Evolutionary conservation across 1,140 invertebrate species (phyloP), one percentile per base, ranked within the genome.

Genomic region (Trichonephila clavipes): DNA sequence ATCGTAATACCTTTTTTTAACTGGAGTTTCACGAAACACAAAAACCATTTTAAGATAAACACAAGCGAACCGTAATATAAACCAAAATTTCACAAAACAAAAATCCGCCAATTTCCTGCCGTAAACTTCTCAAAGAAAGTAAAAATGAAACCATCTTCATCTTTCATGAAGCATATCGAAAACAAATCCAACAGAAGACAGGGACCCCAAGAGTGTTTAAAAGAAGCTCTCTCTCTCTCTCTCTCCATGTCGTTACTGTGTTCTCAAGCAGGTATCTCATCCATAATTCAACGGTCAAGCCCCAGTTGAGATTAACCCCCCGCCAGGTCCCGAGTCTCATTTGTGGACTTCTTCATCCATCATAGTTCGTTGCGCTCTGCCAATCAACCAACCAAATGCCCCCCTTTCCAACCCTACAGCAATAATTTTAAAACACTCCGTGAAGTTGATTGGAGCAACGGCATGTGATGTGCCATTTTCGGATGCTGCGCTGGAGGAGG

Each of bases 201-300:
- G 72, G 72, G 72, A 10, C 72, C 72, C 72, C 72, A 77, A 77
- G 72, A 24, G 72, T 77, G 72, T 18, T 28, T 77, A 77, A 77
- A 28, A 77, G 34, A 16, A 24, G 24, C 51, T 12, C n/a, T n/a
- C n/a, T n/a, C n/a, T n/a, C n/a, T n/a, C n/a, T n/a, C n/a, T n/a
- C n/a, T n/a, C n/a, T n/a, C 51, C 72, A 28, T 51, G 77, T 82
- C 77, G 77, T 82, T 82, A 82, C 77, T 82, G 44, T 62, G 87
- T 69, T 40, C 87, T 88, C 87, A 69, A 51, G 62, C 87, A 44
- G 34, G 64, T 59, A 24, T 64, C 64, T 88, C 87, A 88, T 88
- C 87, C 62, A 64, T 88, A 88, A 88, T 88, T 88, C 87, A 88
- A 34, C 87, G 87, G 87, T 88, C 87, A 88, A 88, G 87, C 87